Conservation (phyloP, 2,888 invertebrate species). For the Melipona bicolor region DNA sequence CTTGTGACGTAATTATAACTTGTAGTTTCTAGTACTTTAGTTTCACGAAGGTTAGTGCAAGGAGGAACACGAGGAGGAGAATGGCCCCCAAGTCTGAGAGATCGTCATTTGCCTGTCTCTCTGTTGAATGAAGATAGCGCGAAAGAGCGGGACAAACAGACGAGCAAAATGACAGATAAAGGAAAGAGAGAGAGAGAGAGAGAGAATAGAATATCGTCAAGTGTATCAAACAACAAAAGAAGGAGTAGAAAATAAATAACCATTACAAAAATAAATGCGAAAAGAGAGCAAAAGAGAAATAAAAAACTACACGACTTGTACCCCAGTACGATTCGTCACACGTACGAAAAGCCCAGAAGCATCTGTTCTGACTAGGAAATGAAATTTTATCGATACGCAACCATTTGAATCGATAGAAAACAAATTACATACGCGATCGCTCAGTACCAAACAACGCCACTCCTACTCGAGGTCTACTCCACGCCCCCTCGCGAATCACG, state of each 20-base stretch:
- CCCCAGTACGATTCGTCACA: too few relatives aligned
- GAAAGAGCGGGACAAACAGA: neutral
- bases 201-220: neutral
- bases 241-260: neutral
- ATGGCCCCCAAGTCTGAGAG: slow-evolving; percentile 46
- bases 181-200: neutral
- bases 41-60: slow-evolving; percentile 47
- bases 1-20: slow-evolving; percentile 77
- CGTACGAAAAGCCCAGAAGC: too few relatives aligned
- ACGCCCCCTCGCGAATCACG: too few relatives aligned
- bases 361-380: too few relatives aligned
- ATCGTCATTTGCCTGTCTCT: slow-evolving; percentile 47
- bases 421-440: too few relatives aligned
- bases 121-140: slow-evolving; percentile 17
- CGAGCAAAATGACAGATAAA: neutral
- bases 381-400: too few relatives aligned
- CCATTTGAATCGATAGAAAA: too few relatives aligned
- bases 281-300: too few relatives aligned
- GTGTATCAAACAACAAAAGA: neutral
- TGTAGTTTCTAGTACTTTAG: slow-evolving; percentile 70
- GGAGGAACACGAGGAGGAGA: slow-evolving; percentile 41
- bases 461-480: too few relatives aligned
- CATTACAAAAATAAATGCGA: too few relatives aligned
- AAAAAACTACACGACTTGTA: too few relatives aligned
- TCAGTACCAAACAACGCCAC: too few relatives aligned